Conservation (phyloP, 2,113 vertebrate species). For the Ellobius talpinus region DNA sequence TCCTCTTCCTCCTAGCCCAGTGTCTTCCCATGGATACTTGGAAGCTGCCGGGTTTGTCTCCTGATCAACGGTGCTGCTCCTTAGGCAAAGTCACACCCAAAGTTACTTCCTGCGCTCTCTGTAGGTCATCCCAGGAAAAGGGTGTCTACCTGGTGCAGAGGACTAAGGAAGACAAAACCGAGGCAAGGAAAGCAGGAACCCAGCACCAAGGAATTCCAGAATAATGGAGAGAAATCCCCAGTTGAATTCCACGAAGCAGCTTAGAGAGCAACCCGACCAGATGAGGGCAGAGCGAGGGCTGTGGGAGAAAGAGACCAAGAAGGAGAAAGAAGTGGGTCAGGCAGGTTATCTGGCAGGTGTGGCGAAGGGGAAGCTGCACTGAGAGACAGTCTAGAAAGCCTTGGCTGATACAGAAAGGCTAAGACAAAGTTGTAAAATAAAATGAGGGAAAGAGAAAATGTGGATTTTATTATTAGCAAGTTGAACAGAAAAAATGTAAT, state of each 20-base stretch:
- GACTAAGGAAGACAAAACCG: not conserved
- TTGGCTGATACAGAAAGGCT: not conserved
- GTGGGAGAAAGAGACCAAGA: too few species aligned
- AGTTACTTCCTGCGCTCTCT: not conserved
- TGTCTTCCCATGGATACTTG: not conserved
- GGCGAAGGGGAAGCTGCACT: not conserved
- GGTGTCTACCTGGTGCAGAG: not conserved
- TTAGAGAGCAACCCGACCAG: not conserved
- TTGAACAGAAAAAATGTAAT: slow-evolving; percentile 3
- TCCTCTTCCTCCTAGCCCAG: not conserved
- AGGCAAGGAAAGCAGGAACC: not conserved
- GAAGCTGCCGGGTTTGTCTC: not conserved
- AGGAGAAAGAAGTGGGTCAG: not conserved
- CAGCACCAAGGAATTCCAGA: not conserved
- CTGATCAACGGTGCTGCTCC: not conserved
- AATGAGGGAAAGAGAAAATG: not conserved
- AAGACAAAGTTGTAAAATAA: not conserved
- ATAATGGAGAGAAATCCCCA: not conserved
- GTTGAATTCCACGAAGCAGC: not conserved
- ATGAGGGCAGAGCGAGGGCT: not conserved
- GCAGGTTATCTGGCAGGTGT: not conserved
- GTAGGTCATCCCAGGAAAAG: not conserved
- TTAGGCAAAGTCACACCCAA: not conserved
- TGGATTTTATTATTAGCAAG: not conserved
- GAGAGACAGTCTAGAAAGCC: not conserved